Evolutionary conservation across 2,888 invertebrate species (phyloP).

Genomic region (Unio delphinus): DNA sequence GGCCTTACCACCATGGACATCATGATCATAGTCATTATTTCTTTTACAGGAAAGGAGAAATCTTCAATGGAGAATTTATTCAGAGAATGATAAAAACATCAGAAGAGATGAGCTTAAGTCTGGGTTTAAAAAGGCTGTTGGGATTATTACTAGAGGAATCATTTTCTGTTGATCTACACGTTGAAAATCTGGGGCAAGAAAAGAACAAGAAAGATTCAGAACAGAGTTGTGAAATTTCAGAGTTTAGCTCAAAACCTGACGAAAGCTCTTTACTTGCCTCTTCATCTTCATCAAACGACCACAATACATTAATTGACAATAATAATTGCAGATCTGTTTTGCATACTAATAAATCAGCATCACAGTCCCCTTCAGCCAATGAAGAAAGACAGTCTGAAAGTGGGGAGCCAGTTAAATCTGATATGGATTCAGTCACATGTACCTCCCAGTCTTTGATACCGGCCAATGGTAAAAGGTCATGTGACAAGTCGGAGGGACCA

Average conservation of each 20-base stretch:
- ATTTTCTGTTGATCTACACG: conserved; percentile 2
- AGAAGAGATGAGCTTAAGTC: neutral
- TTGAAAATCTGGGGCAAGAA: neutral
- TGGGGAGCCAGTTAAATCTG: conserved; percentile 2
- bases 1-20: too few relatives aligned
- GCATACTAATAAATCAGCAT: neutral
- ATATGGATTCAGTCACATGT: too few relatives aligned
- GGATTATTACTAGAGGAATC: conserved; percentile 11
- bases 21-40: neutral
- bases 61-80: conserved; percentile 29
- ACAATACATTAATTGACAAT: too few relatives aligned
- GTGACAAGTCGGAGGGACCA: neutral
- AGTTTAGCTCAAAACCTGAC: too few relatives aligned
- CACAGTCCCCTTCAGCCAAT: too few relatives aligned
- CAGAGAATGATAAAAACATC: neutral
- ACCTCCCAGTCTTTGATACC: too few relatives aligned
- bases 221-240: neutral
- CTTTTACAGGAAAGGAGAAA: conserved; percentile 34
- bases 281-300: too few relatives aligned
- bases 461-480: conserved; percentile 6
- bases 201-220: neutral
- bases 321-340: neutral
- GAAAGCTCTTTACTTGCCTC: too few relatives aligned
- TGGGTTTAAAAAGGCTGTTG: conserved; percentile 2
- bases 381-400: neutral